Evolutionary conservation across 2,888 invertebrate species (phyloP).

Genomic region (Sphecodes monilicornis): DNA sequence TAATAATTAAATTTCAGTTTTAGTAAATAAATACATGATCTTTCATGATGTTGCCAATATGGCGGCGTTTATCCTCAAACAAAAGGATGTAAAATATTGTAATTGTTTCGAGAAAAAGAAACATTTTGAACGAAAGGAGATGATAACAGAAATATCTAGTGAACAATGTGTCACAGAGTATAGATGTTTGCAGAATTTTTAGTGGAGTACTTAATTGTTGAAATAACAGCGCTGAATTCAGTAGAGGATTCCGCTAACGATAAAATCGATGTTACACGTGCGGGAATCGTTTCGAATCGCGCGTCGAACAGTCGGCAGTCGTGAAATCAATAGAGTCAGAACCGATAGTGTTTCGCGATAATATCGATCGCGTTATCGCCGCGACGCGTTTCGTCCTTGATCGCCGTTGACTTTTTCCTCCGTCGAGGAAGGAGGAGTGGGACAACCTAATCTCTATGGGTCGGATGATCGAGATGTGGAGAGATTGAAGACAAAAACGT

Average conservation of each 20-base stretch:
- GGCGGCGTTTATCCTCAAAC: no score
- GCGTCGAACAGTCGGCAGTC: constrained; percentile 35
- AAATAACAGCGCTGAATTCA: neutral
- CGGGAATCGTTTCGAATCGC: constrained; percentile 29
- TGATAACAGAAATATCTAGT: no score
- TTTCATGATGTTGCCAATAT: no score
- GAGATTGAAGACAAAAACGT: neutral
- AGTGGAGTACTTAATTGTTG: neutral
- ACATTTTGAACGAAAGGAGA: no score
- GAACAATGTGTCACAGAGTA: no score
- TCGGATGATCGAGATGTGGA: neutral
- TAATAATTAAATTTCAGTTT: neutral
- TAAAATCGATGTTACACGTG: constrained; percentile 26
- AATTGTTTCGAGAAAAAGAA: no score
- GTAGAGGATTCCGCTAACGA: constrained; percentile 6
- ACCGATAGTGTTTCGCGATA: constrained; percentile 64
- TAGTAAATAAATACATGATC: no score
- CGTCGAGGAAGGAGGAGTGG: neutral
- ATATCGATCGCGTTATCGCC: constrained; percentile 65
- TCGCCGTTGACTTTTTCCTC: constrained; percentile 28
- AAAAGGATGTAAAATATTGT: neutral
- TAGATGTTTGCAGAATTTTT: neutral
- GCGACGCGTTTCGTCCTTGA: constrained; percentile 41
- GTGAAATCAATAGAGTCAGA: constrained; percentile 60
- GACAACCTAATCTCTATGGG: neutral